Percentiles rank a stretch among this genome's conserved stretches.
phyloP scores from a whole-genome alignment of 1,140 invertebrate genomes.

The Drosophila kikkawai region DNA sequence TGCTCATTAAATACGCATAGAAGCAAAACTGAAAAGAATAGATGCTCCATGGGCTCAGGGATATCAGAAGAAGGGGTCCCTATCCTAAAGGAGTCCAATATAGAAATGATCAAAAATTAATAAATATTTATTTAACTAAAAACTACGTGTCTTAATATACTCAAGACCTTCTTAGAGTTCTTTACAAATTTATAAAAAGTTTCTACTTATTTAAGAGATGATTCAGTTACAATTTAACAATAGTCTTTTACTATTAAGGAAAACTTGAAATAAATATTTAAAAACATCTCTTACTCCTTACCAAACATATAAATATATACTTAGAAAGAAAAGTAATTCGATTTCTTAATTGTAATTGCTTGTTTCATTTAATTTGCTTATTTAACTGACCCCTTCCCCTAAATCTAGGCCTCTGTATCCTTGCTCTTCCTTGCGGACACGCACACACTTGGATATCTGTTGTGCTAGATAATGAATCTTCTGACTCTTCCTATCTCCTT shows the following conservation, averaged over 20 bases:
- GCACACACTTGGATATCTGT: slow-evolving; percentile 74
- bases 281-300: too few relatives aligned
- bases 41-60: slow-evolving; percentile 33
- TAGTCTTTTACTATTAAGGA: too few relatives aligned
- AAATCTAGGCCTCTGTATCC: slow-evolving; percentile 6
- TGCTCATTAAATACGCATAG: slow-evolving; percentile 83
- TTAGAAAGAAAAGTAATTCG: background rate
- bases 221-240: too few relatives aligned
- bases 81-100: background rate
- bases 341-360: background rate
- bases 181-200: too few relatives aligned
- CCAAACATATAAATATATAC: too few relatives aligned
- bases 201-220: too few relatives aligned
- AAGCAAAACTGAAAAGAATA: slow-evolving; percentile 56
- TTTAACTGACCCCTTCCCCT: background rate
- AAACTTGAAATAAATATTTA: background rate
- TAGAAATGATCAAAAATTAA: background rate
- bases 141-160: too few relatives aligned
- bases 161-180: too few relatives aligned
- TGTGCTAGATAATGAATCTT: slow-evolving; percentile 83
- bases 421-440: slow-evolving; percentile 4
- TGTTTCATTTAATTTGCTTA: background rate
- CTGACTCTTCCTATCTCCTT: slow-evolving; percentile 9
- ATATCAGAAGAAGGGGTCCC: slow-evolving; percentile 1
- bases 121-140: background rate